Evolutionary conservation across 2,113 vertebrate species (phyloP).

Genomic region (Heptranchias perlo): DNA sequence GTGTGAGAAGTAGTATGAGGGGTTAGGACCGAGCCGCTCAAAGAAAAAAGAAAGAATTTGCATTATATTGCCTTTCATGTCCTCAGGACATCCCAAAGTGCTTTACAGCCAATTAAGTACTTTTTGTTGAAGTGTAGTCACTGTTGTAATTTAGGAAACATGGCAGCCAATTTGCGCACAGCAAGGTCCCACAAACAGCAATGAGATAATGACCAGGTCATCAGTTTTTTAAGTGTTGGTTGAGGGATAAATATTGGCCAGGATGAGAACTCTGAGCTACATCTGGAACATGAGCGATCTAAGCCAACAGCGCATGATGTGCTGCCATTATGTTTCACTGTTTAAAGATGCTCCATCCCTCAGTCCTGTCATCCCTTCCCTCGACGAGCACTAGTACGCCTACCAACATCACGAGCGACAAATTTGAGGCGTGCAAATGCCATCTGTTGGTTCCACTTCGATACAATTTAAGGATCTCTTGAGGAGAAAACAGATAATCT

Average conservation of each 20-base stretch:
- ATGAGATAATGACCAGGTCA: too few species aligned
- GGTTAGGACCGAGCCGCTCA: neutral
- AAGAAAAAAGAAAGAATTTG: too few species aligned
- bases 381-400: neutral
- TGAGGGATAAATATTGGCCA: too few species aligned
- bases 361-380: neutral
- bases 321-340: neutral
- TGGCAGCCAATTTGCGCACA: too few species aligned
- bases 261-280: constrained; percentile 14
- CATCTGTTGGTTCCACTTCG: constrained; percentile 17
- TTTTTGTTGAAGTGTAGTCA: too few species aligned
- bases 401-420: neutral
- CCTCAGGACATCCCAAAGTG: too few species aligned
- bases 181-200: too few species aligned
- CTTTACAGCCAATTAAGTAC: too few species aligned
- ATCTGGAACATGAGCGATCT: constrained; percentile 9
- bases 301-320: neutral
- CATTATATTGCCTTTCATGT: too few species aligned
- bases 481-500: neutral
- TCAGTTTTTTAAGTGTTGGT: too few species aligned
- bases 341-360: neutral
- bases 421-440: neutral
- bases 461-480: neutral
- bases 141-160: too few species aligned
- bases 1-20: neutral